Evolutionary conservation across 2,113 vertebrate species (phyloP).

Genomic region (Gulo gulo): DNA sequence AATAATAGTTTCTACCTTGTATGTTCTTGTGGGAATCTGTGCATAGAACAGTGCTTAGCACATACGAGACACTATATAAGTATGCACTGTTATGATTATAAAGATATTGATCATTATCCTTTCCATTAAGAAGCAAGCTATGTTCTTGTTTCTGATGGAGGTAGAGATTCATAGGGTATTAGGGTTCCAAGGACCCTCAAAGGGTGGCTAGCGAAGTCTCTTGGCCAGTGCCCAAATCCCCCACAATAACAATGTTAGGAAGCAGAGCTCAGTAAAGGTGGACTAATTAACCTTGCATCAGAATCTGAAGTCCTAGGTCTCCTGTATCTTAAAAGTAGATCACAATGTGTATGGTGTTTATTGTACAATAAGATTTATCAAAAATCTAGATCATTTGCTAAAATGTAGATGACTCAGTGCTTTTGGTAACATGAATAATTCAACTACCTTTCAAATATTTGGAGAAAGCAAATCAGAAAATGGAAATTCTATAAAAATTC

Average conservation of each 20-base stretch:
- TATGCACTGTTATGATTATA: background rate
- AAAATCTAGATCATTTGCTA: background rate
- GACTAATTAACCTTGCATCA: background rate
- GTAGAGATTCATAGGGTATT: background rate
- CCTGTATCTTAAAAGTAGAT: background rate
- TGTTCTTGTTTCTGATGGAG: background rate
- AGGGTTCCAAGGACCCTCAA: background rate
- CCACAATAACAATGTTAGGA: background rate
- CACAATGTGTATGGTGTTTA: background rate
- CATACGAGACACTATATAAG: background rate
- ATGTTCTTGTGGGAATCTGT: background rate
- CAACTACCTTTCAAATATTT: background rate
- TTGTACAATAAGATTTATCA: background rate
- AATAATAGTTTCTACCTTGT: no score
- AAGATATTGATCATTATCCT: background rate
- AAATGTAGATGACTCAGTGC: background rate
- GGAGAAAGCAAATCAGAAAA: background rate
- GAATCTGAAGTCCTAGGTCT: background rate
- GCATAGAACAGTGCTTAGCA: background rate
- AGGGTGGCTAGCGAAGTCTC: background rate
- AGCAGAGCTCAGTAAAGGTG: background rate
- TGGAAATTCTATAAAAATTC: background rate
- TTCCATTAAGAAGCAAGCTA: background rate
- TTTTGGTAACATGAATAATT: constrained; percentile 1
- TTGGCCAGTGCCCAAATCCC: background rate